Evolutionary conservation across 2,888 invertebrate species (phyloP).

Genomic region (Torymus aiolomorphi): DNA sequence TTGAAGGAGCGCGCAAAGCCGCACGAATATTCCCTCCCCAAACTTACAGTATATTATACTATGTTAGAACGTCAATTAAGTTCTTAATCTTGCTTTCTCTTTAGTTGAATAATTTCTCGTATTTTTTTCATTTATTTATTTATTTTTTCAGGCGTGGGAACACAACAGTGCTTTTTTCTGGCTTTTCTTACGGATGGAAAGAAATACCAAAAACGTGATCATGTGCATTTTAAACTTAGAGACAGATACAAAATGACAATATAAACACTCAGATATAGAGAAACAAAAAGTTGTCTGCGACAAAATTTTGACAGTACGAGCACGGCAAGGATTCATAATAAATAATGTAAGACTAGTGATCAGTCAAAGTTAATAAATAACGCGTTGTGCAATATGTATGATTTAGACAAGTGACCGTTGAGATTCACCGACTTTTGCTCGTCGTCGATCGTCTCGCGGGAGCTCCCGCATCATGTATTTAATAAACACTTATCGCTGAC

Average conservation of each 20-base stretch:
- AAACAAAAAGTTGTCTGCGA: conserved; percentile 65
- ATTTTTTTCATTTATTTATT: conserved; percentile 42
- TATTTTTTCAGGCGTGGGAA: too few relatives aligned
- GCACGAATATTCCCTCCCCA: conserved; percentile 14
- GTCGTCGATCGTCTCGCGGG: conserved; percentile 52
- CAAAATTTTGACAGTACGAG: conserved; percentile 71
- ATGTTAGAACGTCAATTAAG: conserved; percentile 5
- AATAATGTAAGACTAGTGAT: conserved; percentile 61
- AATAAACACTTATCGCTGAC: conserved; percentile 43
- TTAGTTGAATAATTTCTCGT: conserved; percentile 49
- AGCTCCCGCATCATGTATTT: not conserved
- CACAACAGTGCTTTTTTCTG: not conserved
- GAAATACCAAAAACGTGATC: conserved; percentile 8
- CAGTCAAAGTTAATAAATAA: conserved; percentile 53
- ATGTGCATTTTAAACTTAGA: conserved; percentile 41
- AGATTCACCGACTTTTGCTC: conserved; percentile 52
- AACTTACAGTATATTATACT: conserved; percentile 40
- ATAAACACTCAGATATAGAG: conserved; percentile 63
- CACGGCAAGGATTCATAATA: conserved; percentile 66
- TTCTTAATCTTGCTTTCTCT: not conserved
- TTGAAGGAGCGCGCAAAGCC: too few relatives aligned
- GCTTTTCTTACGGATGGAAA: not conserved
- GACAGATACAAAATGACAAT: conserved; percentile 65
- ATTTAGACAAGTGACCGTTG: conserved; percentile 54
- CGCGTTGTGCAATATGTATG: conserved; percentile 36